Conservation (phyloP, 2,888 invertebrate species). For the Harpalus rubripes region DNA sequence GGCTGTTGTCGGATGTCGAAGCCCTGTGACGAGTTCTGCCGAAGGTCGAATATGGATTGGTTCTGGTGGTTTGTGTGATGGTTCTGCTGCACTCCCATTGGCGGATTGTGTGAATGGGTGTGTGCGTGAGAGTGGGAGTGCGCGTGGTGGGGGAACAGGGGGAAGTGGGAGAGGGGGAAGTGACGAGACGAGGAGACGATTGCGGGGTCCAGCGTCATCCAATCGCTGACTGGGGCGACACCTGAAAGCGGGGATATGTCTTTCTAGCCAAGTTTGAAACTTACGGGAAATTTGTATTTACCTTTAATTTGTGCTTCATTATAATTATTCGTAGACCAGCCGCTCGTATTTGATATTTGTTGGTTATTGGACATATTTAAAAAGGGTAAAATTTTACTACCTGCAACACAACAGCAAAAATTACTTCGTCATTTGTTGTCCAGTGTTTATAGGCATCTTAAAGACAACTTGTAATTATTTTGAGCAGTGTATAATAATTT, state of each 20-base stretch:
- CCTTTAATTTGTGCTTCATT: constrained; percentile 74
- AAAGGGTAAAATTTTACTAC: constrained; percentile 81
- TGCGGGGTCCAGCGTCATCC: constrained; percentile 96
- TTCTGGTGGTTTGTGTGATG: background rate
- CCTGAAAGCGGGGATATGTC: constrained; percentile 76
- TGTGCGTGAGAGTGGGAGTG: constrained; percentile 67
- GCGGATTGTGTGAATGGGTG: constrained; percentile 1
- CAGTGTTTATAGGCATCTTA: too few relatives aligned
- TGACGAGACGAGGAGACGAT: constrained; percentile 88
- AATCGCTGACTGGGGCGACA: constrained; percentile 85
- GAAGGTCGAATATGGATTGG: constrained; percentile 5
- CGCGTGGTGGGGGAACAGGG: constrained; percentile 71
- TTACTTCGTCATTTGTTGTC: background rate
- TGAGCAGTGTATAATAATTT: too few relatives aligned
- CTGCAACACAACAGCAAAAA: constrained; percentile 73
- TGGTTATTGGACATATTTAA: constrained; percentile 77
- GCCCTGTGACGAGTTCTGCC: too few relatives aligned
- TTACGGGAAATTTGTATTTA: too few relatives aligned
- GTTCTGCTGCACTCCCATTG: background rate
- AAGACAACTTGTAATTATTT: too few relatives aligned
- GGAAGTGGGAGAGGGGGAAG: constrained; percentile 76
- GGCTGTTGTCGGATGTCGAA: too few relatives aligned
- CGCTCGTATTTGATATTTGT: constrained; percentile 73
- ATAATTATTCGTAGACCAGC: constrained; percentile 76
- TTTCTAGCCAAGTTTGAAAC: too few relatives aligned